Base-by-base conservation (phyloP, 2,797 vertebrate genomes). In the Valencia hispanica region DNA sequence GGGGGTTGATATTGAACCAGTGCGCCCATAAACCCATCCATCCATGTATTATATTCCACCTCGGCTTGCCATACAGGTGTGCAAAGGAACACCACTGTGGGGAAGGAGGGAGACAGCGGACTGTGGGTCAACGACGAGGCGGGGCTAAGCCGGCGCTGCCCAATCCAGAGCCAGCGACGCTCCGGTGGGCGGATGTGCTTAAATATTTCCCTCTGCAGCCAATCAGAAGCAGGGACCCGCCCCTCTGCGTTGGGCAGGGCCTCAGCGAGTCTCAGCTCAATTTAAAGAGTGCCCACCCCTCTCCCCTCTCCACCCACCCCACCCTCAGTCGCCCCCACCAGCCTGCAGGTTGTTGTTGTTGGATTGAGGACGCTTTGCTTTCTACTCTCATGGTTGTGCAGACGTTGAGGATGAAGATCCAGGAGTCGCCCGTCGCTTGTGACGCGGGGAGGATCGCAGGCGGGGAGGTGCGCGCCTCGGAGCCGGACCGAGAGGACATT, bases 341-440 rank as follows among this genome's bases (percentile, higher is more conserved):
- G 83, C 72, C 89, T 89, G 84, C 77, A 43, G 83, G 74, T 79
- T 86, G 84, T 81, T 86, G 84, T 90, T 76, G 84, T 83, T 68
- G 65, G 25, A 45, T 0, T 92, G 84, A 92, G 87, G 53, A 59
- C 77, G 5, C 83, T 81, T 47, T n/a, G 79, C 81, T 73, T 74
- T 77, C n/a, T 73, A 81, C 88, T 92, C 92, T 89, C 84, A 94
- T 94, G 90, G 91, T 93, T 81, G 81, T 96, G 87, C 95, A 97
- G 97, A 95, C 93, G 86, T 85, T 95, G 71, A 90, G 88, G 79
- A 99, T 99, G 98, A 99, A 99, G 96, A 99, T 99, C 89, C 97
- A 97, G 95, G 98, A 99, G 90, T 95, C 95, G 85, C 92, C 96
- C 69, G 93, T 92, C 81, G 75, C 91, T 74, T 95, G 96, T 86